These are phyloP conservation scores for Clarias batrachus DNA, from an alignment of 2,113 vertebrate species.

Conservation along the genomic window DNA sequence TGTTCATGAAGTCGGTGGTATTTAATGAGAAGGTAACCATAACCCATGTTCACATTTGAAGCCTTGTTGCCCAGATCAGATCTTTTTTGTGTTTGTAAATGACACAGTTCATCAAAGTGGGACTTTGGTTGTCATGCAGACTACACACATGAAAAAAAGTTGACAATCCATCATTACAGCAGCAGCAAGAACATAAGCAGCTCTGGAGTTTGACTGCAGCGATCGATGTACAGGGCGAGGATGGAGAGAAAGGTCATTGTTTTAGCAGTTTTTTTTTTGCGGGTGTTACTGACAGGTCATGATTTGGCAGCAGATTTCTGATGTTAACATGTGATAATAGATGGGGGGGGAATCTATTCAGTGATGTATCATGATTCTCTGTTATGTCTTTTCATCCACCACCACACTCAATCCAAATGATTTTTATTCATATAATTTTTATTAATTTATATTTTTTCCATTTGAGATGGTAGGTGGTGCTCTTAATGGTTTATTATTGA, in stretches of 20 bases:
- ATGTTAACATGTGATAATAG: background rate
- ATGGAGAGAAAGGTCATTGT: background rate
- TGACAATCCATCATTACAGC: background rate
- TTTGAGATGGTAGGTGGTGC: too few relatives aligned
- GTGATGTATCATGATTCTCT: too few relatives aligned
- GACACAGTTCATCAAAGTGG: background rate
- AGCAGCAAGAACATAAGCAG: background rate
- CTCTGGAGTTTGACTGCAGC: background rate
- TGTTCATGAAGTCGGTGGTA: background rate
- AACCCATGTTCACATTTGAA: background rate
- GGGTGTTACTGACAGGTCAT: background rate
- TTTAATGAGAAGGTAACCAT: background rate
- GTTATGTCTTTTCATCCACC: too few relatives aligned
- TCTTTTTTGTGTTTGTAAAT: background rate
- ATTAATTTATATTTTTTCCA: too few relatives aligned
- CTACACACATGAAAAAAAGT: background rate
- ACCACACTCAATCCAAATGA: too few relatives aligned
- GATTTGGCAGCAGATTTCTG: background rate
- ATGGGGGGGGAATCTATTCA: too few relatives aligned
- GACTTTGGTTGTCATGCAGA: background rate
- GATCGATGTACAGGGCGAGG: background rate
- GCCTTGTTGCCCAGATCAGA: background rate
- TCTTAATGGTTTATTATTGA: too few relatives aligned
- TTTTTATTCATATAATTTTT: too few relatives aligned
- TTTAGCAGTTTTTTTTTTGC: background rate